These are phyloP conservation scores for Junonia oenone DNA, from an alignment of 2,888 invertebrate genomes.

Conservation along the genomic window DNA sequence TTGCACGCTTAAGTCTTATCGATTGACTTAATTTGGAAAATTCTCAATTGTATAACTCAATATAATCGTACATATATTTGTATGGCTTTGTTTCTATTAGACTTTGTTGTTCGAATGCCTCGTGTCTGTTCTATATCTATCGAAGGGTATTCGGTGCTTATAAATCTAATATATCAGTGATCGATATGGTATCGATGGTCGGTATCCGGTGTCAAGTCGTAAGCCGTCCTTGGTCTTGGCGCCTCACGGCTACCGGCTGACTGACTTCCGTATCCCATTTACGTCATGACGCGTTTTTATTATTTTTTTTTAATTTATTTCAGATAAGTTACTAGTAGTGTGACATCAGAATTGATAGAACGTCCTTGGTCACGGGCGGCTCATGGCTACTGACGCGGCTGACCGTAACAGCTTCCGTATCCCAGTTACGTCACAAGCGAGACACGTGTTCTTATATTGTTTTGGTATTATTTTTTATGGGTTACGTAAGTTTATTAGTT, in stretches of 20 bases:
- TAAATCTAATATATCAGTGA: slow-evolving; percentile 6
- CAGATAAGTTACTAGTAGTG: no score
- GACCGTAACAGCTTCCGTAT: slow-evolving; percentile 66
- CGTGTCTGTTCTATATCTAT: neutral
- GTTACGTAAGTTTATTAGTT: neutral
- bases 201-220: slow-evolving; percentile 49
- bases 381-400: slow-evolving; percentile 38
- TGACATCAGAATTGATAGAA: neutral
- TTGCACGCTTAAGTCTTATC: slow-evolving; percentile 1
- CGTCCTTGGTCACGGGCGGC: slow-evolving; percentile 58
- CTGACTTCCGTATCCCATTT: slow-evolving; percentile 60
- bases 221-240: slow-evolving; percentile 60
- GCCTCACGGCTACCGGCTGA: slow-evolving; percentile 40
- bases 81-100: neutral
- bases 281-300: slow-evolving; percentile 41
- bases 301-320: no score
- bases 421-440: slow-evolving; percentile 44
- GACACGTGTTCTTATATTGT: slow-evolving; percentile 19
- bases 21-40: neutral
- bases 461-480: neutral
- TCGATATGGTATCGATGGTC: slow-evolving; percentile 33
- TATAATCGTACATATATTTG: neutral
- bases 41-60: neutral
- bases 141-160: neutral
- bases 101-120: neutral